These are phyloP conservation scores for Epizoanthus ramosus DNA, from an alignment of 92 coral and sea anemone genomes.

Conservation along the genomic window DNA sequence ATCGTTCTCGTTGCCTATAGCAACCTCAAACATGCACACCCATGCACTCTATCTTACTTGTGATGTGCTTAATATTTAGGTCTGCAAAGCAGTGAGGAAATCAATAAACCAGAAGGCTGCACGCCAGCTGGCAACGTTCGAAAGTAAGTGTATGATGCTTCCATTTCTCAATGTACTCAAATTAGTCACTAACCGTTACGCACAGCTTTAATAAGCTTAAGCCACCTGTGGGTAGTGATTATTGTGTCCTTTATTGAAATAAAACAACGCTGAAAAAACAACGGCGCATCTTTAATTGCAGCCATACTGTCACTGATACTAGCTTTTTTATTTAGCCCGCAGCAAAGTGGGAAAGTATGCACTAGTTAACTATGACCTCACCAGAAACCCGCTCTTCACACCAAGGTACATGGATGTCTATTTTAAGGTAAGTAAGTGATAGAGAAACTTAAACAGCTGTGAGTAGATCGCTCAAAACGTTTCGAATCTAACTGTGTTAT, in stretches of 20 bases:
- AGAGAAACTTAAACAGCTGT: not conserved
- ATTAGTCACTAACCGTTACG: too few relatives aligned
- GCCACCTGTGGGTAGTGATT: too few relatives aligned
- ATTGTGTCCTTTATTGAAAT: too few relatives aligned
- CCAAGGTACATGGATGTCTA: slow-evolving; percentile 14
- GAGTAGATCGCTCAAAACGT: too few relatives aligned
- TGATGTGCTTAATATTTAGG: not conserved
- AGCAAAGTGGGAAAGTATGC: not conserved
- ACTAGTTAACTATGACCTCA: not conserved
- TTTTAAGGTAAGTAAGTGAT: slow-evolving; percentile 1
- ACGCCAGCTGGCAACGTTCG: slow-evolving; percentile 15
- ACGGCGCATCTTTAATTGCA: not conserved
- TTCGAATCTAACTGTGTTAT: too few relatives aligned
- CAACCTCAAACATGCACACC: too few relatives aligned
- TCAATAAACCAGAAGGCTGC: slow-evolving; percentile 5
- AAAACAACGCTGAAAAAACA: not conserved
- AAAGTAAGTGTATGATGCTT: not conserved
- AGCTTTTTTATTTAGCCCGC: slow-evolving; percentile 1
- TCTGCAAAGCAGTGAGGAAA: slow-evolving; percentile 22
- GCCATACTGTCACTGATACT: not conserved
- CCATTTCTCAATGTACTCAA: too few relatives aligned
- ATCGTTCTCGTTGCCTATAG: too few relatives aligned
- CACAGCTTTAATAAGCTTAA: too few relatives aligned
- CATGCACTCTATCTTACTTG: too few relatives aligned
- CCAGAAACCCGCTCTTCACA: slow-evolving; percentile 2